These are phyloP conservation scores for Xenopus petersii DNA, from an alignment of 2,797 vertebrate species.

Conservation along the genomic window DNA sequence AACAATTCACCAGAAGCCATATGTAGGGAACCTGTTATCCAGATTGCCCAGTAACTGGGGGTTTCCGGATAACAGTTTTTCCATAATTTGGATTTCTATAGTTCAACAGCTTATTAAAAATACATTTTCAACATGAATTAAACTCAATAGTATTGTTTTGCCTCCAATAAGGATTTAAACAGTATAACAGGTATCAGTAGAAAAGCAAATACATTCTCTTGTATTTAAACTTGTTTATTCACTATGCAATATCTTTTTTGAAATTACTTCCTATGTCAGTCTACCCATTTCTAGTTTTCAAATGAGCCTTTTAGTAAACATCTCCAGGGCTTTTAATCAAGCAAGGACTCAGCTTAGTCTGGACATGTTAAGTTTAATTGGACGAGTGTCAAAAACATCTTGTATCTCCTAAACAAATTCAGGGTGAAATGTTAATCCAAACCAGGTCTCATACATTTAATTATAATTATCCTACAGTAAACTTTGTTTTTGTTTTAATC, in stretches of 20 bases:
- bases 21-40: too few species aligned
- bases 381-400: constrained; percentile 36
- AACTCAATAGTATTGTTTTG: too few species aligned
- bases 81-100: too few species aligned
- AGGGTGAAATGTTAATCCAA: constrained; percentile 5
- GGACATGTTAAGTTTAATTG: constrained; percentile 38
- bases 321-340: constrained; percentile 40
- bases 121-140: too few species aligned
- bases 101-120: too few species aligned
- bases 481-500: constrained; percentile 39
- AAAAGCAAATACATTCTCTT: neutral
- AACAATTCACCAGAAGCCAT: too few species aligned
- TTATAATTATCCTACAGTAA: constrained; percentile 33
- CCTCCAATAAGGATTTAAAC: too few species aligned
- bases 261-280: constrained; percentile 28
- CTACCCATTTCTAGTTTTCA: constrained; percentile 33
- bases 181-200: neutral
- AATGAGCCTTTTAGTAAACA: constrained; percentile 34
- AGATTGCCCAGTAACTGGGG: too few species aligned
- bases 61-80: too few species aligned
- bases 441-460: constrained; percentile 31
- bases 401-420: constrained; percentile 37
- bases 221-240: neutral
- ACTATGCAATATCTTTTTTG: constrained; percentile 31
- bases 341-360: constrained; percentile 18